These are phyloP conservation scores for Odontocolon sp. DNA, from an alignment of 2,888 invertebrate species.

Conservation along the genomic window DNA sequence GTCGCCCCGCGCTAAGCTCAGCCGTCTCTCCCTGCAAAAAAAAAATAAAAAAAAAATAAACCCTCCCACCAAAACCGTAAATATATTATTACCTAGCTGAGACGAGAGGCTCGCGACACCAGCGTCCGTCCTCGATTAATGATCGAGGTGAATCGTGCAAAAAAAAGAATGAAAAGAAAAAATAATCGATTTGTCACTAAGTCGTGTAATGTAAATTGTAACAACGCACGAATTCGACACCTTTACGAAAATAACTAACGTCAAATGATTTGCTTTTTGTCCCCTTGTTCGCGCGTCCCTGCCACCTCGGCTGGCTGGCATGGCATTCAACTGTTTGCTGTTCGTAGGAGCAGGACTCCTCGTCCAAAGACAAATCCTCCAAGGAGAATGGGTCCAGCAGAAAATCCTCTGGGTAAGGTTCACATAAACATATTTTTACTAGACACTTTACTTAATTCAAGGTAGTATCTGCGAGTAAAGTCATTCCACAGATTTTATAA, in stretches of 20 bases:
- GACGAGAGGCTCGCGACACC: constrained; percentile 59
- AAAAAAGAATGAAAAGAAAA: constrained; percentile 32
- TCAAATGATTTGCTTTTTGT: constrained; percentile 79
- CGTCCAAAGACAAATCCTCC: constrained; percentile 80
- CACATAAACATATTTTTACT: background rate
- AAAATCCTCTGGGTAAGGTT: constrained; percentile 83
- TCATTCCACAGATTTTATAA: too few species aligned
- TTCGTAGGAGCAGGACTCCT: constrained; percentile 79
- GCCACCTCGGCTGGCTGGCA: constrained; percentile 79
- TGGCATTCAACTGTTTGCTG: constrained; percentile 80
- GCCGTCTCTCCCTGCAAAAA: constrained; percentile 64
- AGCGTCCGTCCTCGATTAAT: constrained; percentile 51
- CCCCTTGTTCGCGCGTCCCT: constrained; percentile 80
- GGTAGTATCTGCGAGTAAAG: too few species aligned
- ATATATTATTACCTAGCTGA: constrained; percentile 58
- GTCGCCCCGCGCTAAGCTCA: constrained; percentile 74
- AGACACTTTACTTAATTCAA: too few species aligned
- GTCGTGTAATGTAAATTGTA: too few species aligned
- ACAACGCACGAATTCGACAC: constrained; percentile 49
- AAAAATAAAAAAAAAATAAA: constrained; percentile 15
- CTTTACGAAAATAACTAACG: constrained; percentile 74
- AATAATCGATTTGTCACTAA: too few species aligned
- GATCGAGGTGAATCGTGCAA: constrained; percentile 44
- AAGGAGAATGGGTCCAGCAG: constrained; percentile 85
- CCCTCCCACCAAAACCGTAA: constrained; percentile 41